A percentile compares a stretch with the other conserved stretches of the same genome.
Evolutionary conservation across 2,888 invertebrate genomes (phyloP).

Genomic region (Eledona agricola): DNA sequence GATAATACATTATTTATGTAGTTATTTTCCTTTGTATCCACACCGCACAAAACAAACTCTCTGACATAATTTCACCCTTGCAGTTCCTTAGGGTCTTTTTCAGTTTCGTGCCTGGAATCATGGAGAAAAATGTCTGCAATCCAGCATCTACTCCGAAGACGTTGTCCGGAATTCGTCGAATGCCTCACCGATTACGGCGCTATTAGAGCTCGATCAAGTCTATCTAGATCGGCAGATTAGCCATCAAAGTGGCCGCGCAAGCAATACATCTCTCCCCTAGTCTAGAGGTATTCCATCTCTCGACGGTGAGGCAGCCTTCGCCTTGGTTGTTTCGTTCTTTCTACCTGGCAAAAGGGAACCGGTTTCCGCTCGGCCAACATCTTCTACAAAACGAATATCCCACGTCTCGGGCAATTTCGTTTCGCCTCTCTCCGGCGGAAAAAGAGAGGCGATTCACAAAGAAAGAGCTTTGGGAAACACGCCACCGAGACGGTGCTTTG

Average conservation of each 20-base stretch:
- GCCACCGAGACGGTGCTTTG: constrained; percentile 21
- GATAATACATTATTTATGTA: too few relatives aligned
- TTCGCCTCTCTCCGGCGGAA: constrained; percentile 18
- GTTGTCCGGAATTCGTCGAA: constrained; percentile 13
- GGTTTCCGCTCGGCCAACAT: constrained; percentile 15
- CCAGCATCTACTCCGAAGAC: constrained; percentile 5
- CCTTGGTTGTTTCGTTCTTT: too few relatives aligned
- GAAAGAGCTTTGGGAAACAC: constrained; percentile 23
- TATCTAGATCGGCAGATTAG: constrained; percentile 23
- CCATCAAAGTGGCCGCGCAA: constrained; percentile 12
- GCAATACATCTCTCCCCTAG: constrained; percentile 12
- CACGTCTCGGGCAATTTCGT: constrained; percentile 21
- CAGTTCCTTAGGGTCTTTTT: too few relatives aligned
- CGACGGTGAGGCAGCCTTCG: too few relatives aligned
- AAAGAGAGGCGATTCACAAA: constrained; percentile 14
- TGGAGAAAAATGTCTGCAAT: too few relatives aligned
- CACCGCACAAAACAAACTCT: too few relatives aligned
- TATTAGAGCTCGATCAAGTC: constrained; percentile 18
- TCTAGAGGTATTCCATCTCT: constrained; percentile 15
- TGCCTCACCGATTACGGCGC: constrained; percentile 17
- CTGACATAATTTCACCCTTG: too few relatives aligned
- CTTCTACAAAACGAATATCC: constrained; percentile 23
- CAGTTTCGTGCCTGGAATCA: too few relatives aligned
- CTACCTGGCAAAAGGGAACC: constrained; percentile 14
- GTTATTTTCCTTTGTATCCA: too few relatives aligned